Conservation (phyloP, 2,888 invertebrate genomes). For the Cryptus armator region DNA sequence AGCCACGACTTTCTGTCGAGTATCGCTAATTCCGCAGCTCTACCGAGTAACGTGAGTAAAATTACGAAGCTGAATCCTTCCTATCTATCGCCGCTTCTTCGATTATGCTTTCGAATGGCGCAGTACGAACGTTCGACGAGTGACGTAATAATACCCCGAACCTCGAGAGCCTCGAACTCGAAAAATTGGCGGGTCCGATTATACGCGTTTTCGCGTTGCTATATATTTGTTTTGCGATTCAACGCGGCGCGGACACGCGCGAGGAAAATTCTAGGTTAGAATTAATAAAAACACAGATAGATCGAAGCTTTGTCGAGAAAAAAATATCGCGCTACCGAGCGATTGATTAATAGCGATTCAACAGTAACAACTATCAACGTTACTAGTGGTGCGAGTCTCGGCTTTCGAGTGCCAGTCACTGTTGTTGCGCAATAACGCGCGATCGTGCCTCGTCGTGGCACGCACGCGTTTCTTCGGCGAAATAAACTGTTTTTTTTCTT, state of each 20-base stretch:
- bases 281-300: neutral
- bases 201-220: neutral
- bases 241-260: neutral
- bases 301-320: neutral
- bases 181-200: slow-evolving; percentile 6
- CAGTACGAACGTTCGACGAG: neutral
- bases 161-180: slow-evolving; percentile 7
- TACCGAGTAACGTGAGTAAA: slow-evolving; percentile 80
- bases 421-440: slow-evolving; percentile 13
- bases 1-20: slow-evolving; percentile 84
- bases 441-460: neutral
- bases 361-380: neutral
- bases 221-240: neutral
- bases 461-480: neutral
- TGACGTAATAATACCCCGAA: neutral
- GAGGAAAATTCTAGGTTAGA: neutral
- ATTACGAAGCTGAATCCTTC: slow-evolving; percentile 6
- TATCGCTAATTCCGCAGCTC: slow-evolving; percentile 77
- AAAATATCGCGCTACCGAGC: slow-evolving; percentile 8
- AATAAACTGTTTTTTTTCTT: neutral
- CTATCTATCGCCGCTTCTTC: slow-evolving; percentile 51
- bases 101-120: slow-evolving; percentile 28
- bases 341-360: neutral
- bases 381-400: neutral
- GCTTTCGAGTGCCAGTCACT: slow-evolving; percentile 22